A percentile compares a stretch with the other conserved stretches of the same genome.
Evolutionary conservation across 2,113 vertebrate species (phyloP).

Genomic region (Beaufortia kweichowensis): DNA sequence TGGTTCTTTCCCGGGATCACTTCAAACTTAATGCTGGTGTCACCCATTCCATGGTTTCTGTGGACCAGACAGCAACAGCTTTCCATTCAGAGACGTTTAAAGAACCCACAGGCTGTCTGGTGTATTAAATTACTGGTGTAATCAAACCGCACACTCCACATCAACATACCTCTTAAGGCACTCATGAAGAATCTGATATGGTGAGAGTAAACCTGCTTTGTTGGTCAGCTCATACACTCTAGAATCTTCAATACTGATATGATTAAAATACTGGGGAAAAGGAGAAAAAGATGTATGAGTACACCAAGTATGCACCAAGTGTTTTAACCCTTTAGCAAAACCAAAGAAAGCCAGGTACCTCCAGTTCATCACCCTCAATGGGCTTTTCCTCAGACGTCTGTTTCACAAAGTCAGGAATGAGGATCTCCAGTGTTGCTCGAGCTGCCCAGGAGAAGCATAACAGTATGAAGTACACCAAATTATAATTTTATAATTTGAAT

Average conservation of each 20-base stretch:
- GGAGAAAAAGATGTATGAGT: too few species aligned
- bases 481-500: too few species aligned
- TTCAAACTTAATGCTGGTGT: conserved; percentile 98
- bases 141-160: not conserved
- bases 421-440: conserved; percentile 98
- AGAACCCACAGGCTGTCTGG: not conserved
- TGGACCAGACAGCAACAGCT: conserved; percentile 45
- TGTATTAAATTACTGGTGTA: not conserved
- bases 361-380: conserved; percentile 93
- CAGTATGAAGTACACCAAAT: not conserved
- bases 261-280: conserved; percentile 95
- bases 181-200: conserved; percentile 99
- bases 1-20: conserved; percentile 99
- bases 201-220: conserved; percentile 97
- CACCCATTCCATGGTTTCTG: conserved; percentile 99
- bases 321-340: too few species aligned
- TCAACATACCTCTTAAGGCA: conserved; percentile 97
- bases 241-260: conserved; percentile 99
- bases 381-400: conserved; percentile 98
- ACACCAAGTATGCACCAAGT: too few species aligned
- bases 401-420: conserved; percentile 99
- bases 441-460: conserved; percentile 68
- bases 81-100: not conserved
- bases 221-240: conserved; percentile 98
- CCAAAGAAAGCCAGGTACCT: conserved; percentile 75